Base-by-base conservation (phyloP, 2,797 vertebrate genomes). In the Limosa lapponica region DNA sequence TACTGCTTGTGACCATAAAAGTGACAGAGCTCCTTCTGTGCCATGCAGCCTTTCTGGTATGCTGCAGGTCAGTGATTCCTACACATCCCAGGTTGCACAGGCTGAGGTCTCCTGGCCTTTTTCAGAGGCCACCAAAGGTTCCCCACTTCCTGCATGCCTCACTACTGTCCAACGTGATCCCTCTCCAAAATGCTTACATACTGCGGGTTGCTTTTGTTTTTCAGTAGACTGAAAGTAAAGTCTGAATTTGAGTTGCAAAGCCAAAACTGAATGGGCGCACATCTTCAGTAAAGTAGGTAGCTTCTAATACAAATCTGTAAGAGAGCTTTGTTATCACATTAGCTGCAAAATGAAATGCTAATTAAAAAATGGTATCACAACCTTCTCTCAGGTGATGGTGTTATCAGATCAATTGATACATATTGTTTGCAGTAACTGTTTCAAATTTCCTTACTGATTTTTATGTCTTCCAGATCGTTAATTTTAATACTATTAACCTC, bases 401-500 rank as follows among this genome's bases (percentile, higher is more conserved):
- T 83, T 80, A 82, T 43, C 48, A 65, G 36, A 79, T 58, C 51
- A 93, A 13, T 69, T 51, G 49, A 13, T 86, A 11, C 44, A 27
- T 55, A 44, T 54, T 48, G 43, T 82, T 94, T 93, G 67, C 65
- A 61, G 65, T 79, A 79, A 90, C 78, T 86, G 43, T 90, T 96
- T 95, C 86, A 55, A 90, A 83, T 92, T 74, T 89, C 43, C 48
- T 91, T 89, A 74, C 81, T 93, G 84, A 95, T 83, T 96, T 96
- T 90, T 86, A 95, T 61, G 46, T 86, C 70, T 91, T 79, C 82
- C 84, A 90, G 87, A 64, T 39, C 62, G 64, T 87, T 96, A 84
- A 59, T 97, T 97, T 95, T 88, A 93, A 96, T 91, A 82, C 43
- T 85, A 73, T 92, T 86, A 91, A 72, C 73, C 69, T 90, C 55